Conservation (phyloP, 2,797 vertebrate species). For the Anguilla marmorata region DNA sequence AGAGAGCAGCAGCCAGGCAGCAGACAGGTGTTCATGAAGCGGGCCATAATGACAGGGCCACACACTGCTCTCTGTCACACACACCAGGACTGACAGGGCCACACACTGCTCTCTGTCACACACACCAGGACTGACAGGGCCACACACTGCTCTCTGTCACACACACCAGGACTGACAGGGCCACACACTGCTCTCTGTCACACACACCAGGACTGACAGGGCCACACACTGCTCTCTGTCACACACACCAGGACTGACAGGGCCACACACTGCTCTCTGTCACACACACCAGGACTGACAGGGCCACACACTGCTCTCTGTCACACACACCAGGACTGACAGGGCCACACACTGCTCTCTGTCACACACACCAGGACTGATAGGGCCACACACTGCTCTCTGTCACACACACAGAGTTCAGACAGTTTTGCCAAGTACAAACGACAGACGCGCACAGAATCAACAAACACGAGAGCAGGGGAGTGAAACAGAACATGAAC, state of each 20-base stretch:
- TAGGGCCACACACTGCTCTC: not conserved
- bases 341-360: not conserved
- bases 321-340: not conserved
- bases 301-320: not conserved
- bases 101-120: too few species aligned
- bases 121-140: not conserved
- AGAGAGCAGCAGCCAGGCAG: not conserved
- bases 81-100: not conserved
- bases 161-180: not conserved
- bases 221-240: not conserved
- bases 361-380: not conserved
- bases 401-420: not conserved
- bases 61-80: not conserved
- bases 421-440: not conserved
- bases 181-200: not conserved
- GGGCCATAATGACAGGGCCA: not conserved
- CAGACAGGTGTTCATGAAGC: slow-evolving; percentile 11
- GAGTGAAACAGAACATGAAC: not conserved
- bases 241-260: not conserved
- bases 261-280: not conserved
- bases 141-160: not conserved
- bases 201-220: not conserved
- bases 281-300: not conserved
- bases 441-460: not conserved
- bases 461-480: not conserved